These are phyloP conservation scores for Eilema sororculum DNA, from an alignment of 2,888 invertebrate species.

Conservation along the genomic window DNA sequence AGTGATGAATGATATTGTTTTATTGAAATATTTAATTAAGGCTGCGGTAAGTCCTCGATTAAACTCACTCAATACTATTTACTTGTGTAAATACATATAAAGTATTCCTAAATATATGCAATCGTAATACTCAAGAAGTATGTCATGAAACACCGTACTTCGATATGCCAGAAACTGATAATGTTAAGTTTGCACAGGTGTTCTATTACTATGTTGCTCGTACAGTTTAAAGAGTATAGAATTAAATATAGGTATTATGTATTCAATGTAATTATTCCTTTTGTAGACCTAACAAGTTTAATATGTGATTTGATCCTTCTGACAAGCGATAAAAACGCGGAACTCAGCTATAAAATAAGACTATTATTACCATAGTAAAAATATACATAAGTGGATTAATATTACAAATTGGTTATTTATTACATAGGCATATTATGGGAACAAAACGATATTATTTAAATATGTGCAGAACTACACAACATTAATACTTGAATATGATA, in stretches of 20 bases:
- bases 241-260: no score
- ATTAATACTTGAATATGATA: neutral
- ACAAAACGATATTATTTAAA: neutral
- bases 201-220: neutral
- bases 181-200: constrained; percentile 6
- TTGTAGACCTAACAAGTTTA: no score
- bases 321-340: no score
- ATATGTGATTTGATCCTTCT: no score
- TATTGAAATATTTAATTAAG: constrained; percentile 6
- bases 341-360: no score
- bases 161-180: neutral
- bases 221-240: no score
- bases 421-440: no score
- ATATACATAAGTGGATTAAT: no score
- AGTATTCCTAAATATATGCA: neutral
- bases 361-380: no score
- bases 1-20: neutral
- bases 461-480: neutral
- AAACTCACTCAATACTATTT: neutral
- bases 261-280: no score
- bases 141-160: neutral
- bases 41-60: neutral
- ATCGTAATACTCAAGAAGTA: neutral
- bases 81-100: neutral
- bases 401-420: no score